Conservation (phyloP, 2,888 invertebrate species). For the Drosophila peninsularis region DNA sequence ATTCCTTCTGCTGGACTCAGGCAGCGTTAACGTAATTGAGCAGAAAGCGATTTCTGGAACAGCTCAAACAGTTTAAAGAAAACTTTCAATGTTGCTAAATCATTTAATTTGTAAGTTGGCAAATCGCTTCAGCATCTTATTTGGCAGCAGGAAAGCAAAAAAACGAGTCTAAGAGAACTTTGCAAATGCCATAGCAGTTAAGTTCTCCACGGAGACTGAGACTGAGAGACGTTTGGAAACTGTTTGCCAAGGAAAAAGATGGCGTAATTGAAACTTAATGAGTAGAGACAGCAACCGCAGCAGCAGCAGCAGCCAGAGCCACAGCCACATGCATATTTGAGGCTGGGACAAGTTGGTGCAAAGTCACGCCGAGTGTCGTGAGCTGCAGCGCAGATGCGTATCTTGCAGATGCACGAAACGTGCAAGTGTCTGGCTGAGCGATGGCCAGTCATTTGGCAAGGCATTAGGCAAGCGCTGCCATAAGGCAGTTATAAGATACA, state of each 20-base stretch:
- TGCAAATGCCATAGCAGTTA: constrained; percentile 33
- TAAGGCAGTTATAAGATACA: constrained; percentile 9
- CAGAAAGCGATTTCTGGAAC: constrained; percentile 2
- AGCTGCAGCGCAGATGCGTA: constrained; percentile 48
- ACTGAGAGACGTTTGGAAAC: constrained; percentile 28
- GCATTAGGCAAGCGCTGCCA: constrained; percentile 37
- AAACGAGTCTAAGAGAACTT: constrained; percentile 27
- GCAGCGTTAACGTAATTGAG: constrained; percentile 1
- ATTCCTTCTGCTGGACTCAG: not conserved
- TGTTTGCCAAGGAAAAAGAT: constrained; percentile 28
- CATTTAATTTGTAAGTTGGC: constrained; percentile 47
- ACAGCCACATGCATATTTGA: constrained; percentile 55
- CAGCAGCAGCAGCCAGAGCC: constrained; percentile 22
- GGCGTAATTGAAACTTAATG: constrained; percentile 77
- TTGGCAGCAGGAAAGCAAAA: constrained; percentile 42
- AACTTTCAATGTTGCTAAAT: constrained; percentile 36
- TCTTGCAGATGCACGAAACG: constrained; percentile 50
- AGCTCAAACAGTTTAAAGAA: constrained; percentile 11
- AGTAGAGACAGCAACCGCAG: constrained; percentile 48
- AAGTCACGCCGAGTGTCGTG: constrained; percentile 15
- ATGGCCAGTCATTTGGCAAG: constrained; percentile 47
- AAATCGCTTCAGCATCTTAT: constrained; percentile 54
- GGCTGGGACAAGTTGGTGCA: constrained; percentile 25
- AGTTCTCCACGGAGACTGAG: constrained; percentile 27
- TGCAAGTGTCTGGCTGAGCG: constrained; percentile 36